Evolutionary conservation across 2,797 vertebrate genomes (phyloP), one percentile per base, ranked within the genome.

Genomic region (Takifugu rubripes): DNA sequence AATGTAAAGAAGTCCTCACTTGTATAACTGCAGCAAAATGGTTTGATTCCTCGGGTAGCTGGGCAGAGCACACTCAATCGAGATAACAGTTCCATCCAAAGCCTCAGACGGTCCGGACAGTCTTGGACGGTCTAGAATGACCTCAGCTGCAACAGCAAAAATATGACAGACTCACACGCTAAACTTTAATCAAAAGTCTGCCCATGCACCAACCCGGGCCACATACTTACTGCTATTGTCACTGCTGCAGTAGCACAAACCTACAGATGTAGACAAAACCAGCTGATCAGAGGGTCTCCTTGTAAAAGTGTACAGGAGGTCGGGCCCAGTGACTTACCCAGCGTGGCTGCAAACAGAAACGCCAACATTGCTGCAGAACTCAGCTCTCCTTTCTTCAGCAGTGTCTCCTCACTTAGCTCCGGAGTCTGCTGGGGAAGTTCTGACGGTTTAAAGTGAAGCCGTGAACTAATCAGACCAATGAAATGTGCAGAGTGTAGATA

Each of bases 401-500:
- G 3, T 14, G 7, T 7, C 27, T 29, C 27, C 27, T 5, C 27
- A 7, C 27, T 29, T 29, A 7, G 7, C 27, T 29, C 4, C 27
- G 7, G 27, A 29, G 47, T 47, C 31, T 8, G 3, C 48, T 33
- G 11, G 12, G 25, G 51, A 16, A 7, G 5, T 15, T 61, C 33
- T 54, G 42, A 29, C 46, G 15, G 70, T 61, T 73, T 45, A 7
- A 14, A 67, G 42, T 5, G 16, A 16, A 43, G 16, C 14, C 42
- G 53, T 54, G 25, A 66, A 49, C 27, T 10, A 17, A 15, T 25
- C 8, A 7, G 25, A n/a, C 43, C 43, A 44, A 44, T 14, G 5
- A 66, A 25, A 79, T 54, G 65, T 88, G 87, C 67, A 56, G 42
- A 46, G 6, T 54, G 70, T 82, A 87, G 89, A 89, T 89, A 88